Percentiles rank a stretch among this genome's conserved stretches.
These are phyloP conservation scores for Luehdorfia chinensis DNA, from an alignment of 1,140 invertebrate species.

Conservation along the genomic window DNA sequence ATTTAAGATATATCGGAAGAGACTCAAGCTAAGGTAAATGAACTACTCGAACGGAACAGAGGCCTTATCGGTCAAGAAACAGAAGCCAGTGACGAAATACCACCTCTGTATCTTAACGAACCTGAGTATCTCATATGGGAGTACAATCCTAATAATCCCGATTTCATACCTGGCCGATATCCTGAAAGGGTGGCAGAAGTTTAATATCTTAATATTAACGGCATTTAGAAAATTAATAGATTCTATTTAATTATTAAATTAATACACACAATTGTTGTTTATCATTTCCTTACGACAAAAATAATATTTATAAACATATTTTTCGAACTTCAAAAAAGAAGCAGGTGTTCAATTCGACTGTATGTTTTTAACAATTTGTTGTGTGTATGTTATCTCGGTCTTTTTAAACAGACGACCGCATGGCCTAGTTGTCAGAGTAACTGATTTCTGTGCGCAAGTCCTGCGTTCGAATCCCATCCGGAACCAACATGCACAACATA, in stretches of 20 bases:
- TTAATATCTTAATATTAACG: slow-evolving; percentile 26
- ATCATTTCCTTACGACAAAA: too few species aligned
- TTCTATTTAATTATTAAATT: background rate
- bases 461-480: too few species aligned
- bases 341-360: too few species aligned
- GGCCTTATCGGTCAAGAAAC: slow-evolving; percentile 49
- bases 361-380: too few species aligned
- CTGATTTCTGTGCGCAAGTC: too few species aligned
- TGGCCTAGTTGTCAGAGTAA: too few species aligned
- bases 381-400: too few species aligned
- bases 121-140: slow-evolving; percentile 73
- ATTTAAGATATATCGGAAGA: slow-evolving; percentile 62
- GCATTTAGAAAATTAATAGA: slow-evolving; percentile 4
- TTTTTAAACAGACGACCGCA: too few species aligned
- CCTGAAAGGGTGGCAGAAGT: slow-evolving; percentile 52
- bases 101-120: slow-evolving; percentile 64
- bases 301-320: too few species aligned
- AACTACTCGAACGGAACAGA: slow-evolving; percentile 58
- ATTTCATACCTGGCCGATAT: slow-evolving; percentile 62
- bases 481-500: too few species aligned
- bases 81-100: slow-evolving; percentile 60
- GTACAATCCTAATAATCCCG: slow-evolving; percentile 70
- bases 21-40: slow-evolving; percentile 49
- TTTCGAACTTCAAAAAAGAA: too few species aligned
- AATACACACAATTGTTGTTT: too few species aligned